A percentile compares a stretch with the other conserved stretches of the same genome.
phyloP scores from a whole-genome alignment of 37 sponge, comb jelly and placozoan genomes.

The Dysidea cf. avara region DNA sequence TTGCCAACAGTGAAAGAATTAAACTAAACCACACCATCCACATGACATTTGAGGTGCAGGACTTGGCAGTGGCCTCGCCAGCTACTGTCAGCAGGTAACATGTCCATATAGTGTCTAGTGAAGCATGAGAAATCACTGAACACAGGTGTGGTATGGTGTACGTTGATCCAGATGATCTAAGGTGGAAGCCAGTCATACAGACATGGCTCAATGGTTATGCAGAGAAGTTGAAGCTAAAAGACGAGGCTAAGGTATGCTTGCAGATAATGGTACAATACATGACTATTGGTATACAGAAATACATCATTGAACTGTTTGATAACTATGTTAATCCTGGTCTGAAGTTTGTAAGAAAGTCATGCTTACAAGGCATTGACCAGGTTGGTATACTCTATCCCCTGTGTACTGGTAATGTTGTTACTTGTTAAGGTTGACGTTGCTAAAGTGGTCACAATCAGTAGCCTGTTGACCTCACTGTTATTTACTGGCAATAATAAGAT shows the following conservation, averaged over 20 bases:
- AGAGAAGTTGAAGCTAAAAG: slow-evolving; percentile 56
- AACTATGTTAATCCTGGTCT: slow-evolving; percentile 84
- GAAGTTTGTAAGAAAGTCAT: slow-evolving; percentile 85
- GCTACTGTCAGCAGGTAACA: slow-evolving; percentile 94
- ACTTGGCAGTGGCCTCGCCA: slow-evolving; percentile 96
- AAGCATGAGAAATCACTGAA: not conserved
- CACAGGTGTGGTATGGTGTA: slow-evolving; percentile 99
- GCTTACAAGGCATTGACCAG: slow-evolving; percentile 79
- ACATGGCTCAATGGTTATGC: slow-evolving; percentile 87
- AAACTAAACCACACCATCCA: slow-evolving; percentile 93
- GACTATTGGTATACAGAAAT: slow-evolving; percentile 35
- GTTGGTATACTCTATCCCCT: slow-evolving; percentile 28
- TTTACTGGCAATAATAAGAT: slow-evolving; percentile 39
- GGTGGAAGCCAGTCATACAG: slow-evolving; percentile 84
- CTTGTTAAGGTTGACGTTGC: slow-evolving; percentile 75
- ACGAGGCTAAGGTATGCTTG: slow-evolving; percentile 62
- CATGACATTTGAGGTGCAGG: slow-evolving; percentile 99
- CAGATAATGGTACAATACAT: too few relatives aligned
- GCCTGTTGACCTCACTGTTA: slow-evolving; percentile 77
- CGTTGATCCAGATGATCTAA: slow-evolving; percentile 86
- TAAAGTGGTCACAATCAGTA: slow-evolving; percentile 72
- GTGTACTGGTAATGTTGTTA: not conserved
- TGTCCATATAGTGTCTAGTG: slow-evolving; percentile 2
- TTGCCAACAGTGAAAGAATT: slow-evolving; percentile 97
- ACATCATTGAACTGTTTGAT: slow-evolving; percentile 78